Conservation (phyloP, 2,888 invertebrate species). For the Drosophila conformis region DNA sequence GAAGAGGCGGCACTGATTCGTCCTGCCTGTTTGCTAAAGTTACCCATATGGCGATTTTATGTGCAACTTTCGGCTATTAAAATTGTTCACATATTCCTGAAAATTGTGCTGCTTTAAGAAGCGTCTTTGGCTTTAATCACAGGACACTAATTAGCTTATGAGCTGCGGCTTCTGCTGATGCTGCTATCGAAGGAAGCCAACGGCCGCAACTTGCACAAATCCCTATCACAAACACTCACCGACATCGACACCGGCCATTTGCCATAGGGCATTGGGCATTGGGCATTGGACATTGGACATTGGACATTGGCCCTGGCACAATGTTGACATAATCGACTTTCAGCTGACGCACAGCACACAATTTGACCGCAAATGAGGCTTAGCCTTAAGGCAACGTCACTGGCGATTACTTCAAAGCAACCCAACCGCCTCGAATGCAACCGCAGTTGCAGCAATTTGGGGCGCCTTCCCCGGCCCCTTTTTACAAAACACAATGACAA, state of each 20-base stretch:
- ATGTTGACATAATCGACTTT: constrained; percentile 81
- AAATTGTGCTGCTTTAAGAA: constrained; percentile 2
- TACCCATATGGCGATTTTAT: constrained; percentile 41
- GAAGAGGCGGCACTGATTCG: constrained; percentile 30
- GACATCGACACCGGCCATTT: constrained; percentile 16
- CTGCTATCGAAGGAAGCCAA: constrained; percentile 27
- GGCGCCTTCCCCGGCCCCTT: neutral
- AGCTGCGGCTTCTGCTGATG: constrained; percentile 12
- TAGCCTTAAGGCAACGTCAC: constrained; percentile 67
- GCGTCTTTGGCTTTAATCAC: constrained; percentile 13
- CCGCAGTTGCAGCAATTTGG: constrained; percentile 37
- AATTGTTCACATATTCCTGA: neutral
- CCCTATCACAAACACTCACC: constrained; percentile 69
- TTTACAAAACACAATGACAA: constrained; percentile 45
- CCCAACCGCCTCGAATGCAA: constrained; percentile 33
- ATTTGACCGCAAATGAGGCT: constrained; percentile 79
- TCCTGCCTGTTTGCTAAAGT: constrained; percentile 9
- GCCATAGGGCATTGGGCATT: constrained; percentile 53
- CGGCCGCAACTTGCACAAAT: constrained; percentile 59
- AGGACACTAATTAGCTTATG: constrained; percentile 67
- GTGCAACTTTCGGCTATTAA: constrained; percentile 13
- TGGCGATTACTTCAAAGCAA: constrained; percentile 69
- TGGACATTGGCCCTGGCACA: constrained; percentile 69
- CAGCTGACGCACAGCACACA: constrained; percentile 75
- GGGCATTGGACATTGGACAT: constrained; percentile 33